Evolutionary conservation across 2,888 invertebrate species (phyloP).

Genomic region (Emesis furor): DNA sequence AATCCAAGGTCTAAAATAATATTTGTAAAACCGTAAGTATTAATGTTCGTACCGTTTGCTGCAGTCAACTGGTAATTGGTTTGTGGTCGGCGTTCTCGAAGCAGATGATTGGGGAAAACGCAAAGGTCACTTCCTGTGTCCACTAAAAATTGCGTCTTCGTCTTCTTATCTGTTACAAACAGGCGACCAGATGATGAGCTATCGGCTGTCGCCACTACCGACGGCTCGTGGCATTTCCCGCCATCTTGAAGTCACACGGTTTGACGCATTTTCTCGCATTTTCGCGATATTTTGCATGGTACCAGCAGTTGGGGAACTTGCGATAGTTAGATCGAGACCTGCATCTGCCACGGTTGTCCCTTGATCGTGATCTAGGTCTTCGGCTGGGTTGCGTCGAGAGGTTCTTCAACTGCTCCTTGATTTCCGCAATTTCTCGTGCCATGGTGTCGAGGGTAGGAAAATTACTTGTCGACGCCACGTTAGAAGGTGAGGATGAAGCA

Average conservation of each 20-base stretch:
- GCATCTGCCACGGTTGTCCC: background rate
- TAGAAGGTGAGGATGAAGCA: background rate
- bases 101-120: background rate
- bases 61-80: background rate
- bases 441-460: background rate
- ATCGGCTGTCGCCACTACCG: slow-evolving; percentile 64
- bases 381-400: background rate
- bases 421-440: background rate
- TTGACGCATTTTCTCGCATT: background rate
- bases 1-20: slow-evolving; percentile 75
- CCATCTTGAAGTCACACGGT: background rate
- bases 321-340: background rate
- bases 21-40: slow-evolving; percentile 72
- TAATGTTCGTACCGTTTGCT: slow-evolving; percentile 53
- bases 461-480: background rate
- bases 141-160: slow-evolving; percentile 49
- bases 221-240: slow-evolving; percentile 35
- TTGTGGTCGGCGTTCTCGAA: background rate
- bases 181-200: slow-evolving; percentile 66
- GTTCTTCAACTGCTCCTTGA: background rate
- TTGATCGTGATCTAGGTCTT: background rate
- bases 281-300: background rate
- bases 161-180: slow-evolving; percentile 61
- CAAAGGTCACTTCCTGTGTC: slow-evolving; percentile 40
- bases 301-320: slow-evolving; percentile 17